A percentile compares a stretch with the other conserved stretches of the same genome.
Evolutionary conservation across 1,140 invertebrate genomes (phyloP).

Genomic region (Lasioglossum albipes): DNA sequence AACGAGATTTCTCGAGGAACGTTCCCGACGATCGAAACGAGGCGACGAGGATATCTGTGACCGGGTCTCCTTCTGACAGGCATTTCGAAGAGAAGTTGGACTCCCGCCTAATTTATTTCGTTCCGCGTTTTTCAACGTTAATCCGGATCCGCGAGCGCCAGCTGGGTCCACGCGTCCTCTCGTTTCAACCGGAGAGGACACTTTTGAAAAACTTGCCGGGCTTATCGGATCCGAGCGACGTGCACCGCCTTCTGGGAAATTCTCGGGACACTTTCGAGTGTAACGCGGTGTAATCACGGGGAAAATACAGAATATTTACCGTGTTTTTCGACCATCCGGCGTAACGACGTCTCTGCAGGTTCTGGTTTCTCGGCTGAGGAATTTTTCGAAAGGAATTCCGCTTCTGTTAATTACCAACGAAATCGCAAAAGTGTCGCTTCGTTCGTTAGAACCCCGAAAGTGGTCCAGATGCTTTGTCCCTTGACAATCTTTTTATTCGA

Average conservation of each 20-base stretch:
- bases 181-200: neutral
- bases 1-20: neutral
- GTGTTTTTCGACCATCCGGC: too few relatives aligned
- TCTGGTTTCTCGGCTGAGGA: too few relatives aligned
- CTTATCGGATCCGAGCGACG: neutral
- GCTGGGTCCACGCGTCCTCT: constrained; percentile 5
- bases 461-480: too few relatives aligned
- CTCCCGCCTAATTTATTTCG: constrained; percentile 2
- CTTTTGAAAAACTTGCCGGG: constrained; percentile 16
- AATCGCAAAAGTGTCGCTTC: too few relatives aligned
- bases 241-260: neutral
- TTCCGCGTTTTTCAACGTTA: neutral
- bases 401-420: too few relatives aligned
- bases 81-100: neutral
- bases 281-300: too few relatives aligned
- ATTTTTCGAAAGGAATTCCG: too few relatives aligned
- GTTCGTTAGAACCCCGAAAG: too few relatives aligned
- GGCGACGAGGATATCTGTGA: neutral
- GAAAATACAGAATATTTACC: too few relatives aligned
- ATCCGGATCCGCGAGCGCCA: constrained; percentile 18
- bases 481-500: too few relatives aligned
- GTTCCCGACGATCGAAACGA: neutral
- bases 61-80: neutral
- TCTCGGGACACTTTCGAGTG: neutral
- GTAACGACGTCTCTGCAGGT: too few relatives aligned